Evolutionary conservation across 2,113 vertebrate genomes (phyloP).

Genomic region (Nyctibius bracteatus): DNA sequence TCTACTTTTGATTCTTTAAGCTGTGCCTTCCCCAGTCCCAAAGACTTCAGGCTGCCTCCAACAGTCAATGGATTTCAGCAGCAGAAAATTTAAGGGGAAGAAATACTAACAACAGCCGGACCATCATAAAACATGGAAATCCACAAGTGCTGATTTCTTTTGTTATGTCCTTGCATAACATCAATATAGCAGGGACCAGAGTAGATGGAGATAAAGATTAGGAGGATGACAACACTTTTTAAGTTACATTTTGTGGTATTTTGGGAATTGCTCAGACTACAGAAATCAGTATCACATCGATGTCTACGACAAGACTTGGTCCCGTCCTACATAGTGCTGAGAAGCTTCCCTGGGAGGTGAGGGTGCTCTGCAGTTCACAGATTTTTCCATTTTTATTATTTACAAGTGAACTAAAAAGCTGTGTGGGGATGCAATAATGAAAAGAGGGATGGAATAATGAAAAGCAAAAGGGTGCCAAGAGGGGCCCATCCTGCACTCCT

Average conservation of each 20-base stretch:
- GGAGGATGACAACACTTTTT: neutral
- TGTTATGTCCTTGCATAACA: neutral
- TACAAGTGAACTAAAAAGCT: neutral
- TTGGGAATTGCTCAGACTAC: neutral
- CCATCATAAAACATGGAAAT: fast-evolving
- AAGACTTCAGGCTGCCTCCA: neutral
- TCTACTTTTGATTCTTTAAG: neutral
- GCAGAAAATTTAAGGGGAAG: neutral
- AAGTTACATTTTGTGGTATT: neutral
- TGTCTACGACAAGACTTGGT: neutral
- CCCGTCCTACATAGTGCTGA: neutral
- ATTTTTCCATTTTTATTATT: neutral
- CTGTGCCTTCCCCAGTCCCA: fast-evolving
- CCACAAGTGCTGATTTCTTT: fast-evolving
- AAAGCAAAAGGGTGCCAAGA: neutral
- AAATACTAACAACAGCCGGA: fast-evolving
- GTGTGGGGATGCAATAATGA: neutral
- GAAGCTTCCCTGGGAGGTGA: neutral
- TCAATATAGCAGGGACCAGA: neutral
- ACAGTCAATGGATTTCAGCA: neutral
- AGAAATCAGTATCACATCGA: neutral
- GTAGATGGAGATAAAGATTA: neutral
- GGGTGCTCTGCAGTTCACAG: neutral
- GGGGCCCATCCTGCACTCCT: neutral
- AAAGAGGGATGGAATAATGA: neutral